Evolutionary conservation across 2,888 invertebrate species (phyloP).

Genomic region (Ischnura elegans): DNA sequence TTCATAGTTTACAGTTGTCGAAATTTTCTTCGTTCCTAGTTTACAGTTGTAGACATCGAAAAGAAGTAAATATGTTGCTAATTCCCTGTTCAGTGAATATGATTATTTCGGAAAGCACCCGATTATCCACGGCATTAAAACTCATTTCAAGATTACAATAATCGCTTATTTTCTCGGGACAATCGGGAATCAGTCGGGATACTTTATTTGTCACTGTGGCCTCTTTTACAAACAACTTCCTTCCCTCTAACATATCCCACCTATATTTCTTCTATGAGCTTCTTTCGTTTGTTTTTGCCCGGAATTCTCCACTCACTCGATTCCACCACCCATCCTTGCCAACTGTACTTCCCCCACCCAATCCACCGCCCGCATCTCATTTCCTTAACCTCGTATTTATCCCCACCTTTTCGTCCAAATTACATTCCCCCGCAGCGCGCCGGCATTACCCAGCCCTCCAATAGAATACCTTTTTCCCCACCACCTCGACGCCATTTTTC

Average conservation of each 20-base stretch:
- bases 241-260: background rate
- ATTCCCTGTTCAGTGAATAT: too few species aligned
- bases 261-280: background rate
- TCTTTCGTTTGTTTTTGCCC: background rate
- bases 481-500: background rate
- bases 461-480: background rate
- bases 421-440: background rate
- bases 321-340: background rate
- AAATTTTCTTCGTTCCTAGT: too few species aligned
- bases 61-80: too few species aligned
- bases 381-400: slow-evolving; percentile 22
- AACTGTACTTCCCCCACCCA: background rate
- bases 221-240: too few species aligned
- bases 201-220: too few species aligned
- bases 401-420: background rate
- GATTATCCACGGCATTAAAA: too few species aligned
- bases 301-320: background rate
- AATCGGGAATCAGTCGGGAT: too few species aligned
- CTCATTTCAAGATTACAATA: too few species aligned
- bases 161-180: too few species aligned
- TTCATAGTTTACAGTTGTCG: too few species aligned
- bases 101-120: too few species aligned
- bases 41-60: too few species aligned
- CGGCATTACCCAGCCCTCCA: background rate
- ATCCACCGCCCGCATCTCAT: background rate